Evolutionary conservation across 2,888 invertebrate genomes (phyloP).

Genomic region (Ariolimax columbianus): DNA sequence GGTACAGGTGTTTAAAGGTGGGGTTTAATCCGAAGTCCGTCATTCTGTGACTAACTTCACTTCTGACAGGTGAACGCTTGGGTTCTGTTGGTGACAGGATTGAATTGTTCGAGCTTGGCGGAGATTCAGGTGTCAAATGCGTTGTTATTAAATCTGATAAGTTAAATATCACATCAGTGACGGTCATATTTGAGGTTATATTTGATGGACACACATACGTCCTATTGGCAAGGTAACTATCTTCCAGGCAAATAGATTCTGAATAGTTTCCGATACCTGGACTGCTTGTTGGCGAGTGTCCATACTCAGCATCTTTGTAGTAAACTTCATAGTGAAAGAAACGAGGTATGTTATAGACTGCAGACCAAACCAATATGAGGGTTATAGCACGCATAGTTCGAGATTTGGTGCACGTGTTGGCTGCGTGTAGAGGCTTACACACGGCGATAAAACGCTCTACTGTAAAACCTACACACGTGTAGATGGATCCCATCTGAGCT

Average conservation of each 20-base stretch:
- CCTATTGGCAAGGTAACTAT: too few species aligned
- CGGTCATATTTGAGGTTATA: background rate
- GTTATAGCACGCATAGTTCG: constrained; percentile 90
- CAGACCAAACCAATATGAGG: constrained; percentile 88
- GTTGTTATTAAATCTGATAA: background rate
- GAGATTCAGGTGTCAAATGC: background rate
- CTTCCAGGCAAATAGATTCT: background rate
- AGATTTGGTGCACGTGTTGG: constrained; percentile 93
- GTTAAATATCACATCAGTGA: constrained; percentile 21
- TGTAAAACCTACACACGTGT: constrained; percentile 85
- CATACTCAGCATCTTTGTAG: constrained; percentile 13
- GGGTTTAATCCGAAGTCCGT: constrained; percentile 71
- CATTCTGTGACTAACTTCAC: constrained; percentile 36
- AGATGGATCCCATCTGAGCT: constrained; percentile 95
- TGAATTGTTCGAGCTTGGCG: background rate
- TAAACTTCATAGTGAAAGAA: constrained; percentile 79
- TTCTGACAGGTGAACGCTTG: background rate
- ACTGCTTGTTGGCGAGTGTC: too few species aligned
- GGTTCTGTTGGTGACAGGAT: background rate
- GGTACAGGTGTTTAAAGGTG: constrained; percentile 72
- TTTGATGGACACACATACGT: background rate
- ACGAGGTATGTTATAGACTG: constrained; percentile 90
- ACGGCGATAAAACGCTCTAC: constrained; percentile 94
- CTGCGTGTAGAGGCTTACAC: constrained; percentile 87
- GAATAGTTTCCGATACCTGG: background rate